Evolutionary conservation across 1,140 invertebrate species (phyloP), one percentile per base, ranked within the genome.

Genomic region (Thaumatotibia leucotreta): DNA sequence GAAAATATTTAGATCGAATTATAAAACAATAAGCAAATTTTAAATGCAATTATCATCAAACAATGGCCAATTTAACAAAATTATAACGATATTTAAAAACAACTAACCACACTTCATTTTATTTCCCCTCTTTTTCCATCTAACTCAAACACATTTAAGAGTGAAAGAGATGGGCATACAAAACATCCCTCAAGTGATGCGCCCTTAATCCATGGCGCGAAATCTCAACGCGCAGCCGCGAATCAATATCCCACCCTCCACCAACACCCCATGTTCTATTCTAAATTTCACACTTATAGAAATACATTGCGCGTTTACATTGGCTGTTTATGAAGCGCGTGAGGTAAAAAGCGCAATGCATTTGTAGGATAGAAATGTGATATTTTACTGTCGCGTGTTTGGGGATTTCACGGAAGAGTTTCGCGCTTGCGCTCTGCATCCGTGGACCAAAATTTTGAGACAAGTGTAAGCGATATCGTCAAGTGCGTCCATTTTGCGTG

Each of bases 371-470:
- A 29, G 3, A 27, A 17, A 10, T 27, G 35, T 11, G 23, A 58
- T 61, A 24, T 10, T 24, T 8, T 65, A 39, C 33, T 61, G 22
- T 23, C 45, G 4, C 17, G 32, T 39, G 52, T 79, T 82, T 77
- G 77, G 52, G 27, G 49, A 27, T 17, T 10, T 63, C 66, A 11
- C 64, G 63, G 80, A 82, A 73, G 20, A n/a, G 58, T 22, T 63
- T 70, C 68, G 74, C 87, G 87, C 84, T 69, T 88, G 88, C 88
- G 88, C 79, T 67, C 66, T 77, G 67, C 80, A 77, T 84, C 80
- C 73, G 32, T 79, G 84, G 79, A 84, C 82, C 84, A 84, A 68
- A 79, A 58, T 64, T 72, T 72, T n/a, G 32, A 49, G 69, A 76
- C 82, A 84, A 89, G 84, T 85, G 80, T 83, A 83, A 83, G 67